Evolutionary conservation across 23 tunicate species (phyloP).

Genomic region (Trididemnum miniatum): DNA sequence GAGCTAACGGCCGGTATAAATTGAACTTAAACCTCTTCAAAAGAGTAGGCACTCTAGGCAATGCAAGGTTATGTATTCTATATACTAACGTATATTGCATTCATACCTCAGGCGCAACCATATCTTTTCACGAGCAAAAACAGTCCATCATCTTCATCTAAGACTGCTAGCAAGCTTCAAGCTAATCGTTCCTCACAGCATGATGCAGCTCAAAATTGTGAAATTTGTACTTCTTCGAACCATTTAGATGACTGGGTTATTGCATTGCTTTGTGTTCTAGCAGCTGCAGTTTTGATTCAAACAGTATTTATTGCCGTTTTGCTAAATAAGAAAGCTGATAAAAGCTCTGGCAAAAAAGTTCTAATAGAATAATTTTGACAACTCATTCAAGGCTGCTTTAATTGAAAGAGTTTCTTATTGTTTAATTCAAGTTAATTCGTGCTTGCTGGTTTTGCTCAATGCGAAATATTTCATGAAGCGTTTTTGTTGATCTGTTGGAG

Average conservation of each 20-base stretch:
- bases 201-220: not conserved
- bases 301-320: not conserved
- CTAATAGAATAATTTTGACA: not conserved
- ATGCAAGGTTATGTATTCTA: too few relatives aligned
- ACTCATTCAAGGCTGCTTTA: too few relatives aligned
- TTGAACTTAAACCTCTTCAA: too few relatives aligned
- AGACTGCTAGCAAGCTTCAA: not conserved
- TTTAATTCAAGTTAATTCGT: too few relatives aligned
- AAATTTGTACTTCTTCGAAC: not conserved
- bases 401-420: too few relatives aligned
- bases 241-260: constrained; percentile 36
- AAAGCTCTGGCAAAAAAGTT: not conserved
- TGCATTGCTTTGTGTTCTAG: constrained; percentile 17
- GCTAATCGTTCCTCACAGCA: not conserved
- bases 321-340: not conserved
- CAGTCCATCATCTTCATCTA: not conserved
- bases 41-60: too few relatives aligned
- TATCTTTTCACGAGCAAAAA: constrained; percentile 56
- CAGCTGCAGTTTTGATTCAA: constrained; percentile 19
- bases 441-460: too few relatives aligned
- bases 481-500: too few relatives aligned
- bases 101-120: constrained; percentile 36
- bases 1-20: too few relatives aligned
- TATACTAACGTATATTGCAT: too few relatives aligned
- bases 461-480: too few relatives aligned